phyloP scores from a whole-genome alignment of 1,140 invertebrate genomes.

The Protaetia brevitarsis region DNA sequence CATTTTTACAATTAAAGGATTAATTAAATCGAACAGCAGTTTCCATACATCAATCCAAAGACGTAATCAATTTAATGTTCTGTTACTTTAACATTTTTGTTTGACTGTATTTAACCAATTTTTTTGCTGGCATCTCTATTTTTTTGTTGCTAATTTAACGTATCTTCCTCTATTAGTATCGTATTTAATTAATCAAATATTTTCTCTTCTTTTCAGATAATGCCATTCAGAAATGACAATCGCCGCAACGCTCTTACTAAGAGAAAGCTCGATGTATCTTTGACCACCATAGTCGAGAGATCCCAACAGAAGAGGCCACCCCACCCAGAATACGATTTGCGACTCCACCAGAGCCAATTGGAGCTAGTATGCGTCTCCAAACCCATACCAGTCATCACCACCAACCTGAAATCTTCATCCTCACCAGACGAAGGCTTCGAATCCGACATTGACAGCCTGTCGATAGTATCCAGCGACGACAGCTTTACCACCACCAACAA shows the following conservation, averaged over 20 bases:
- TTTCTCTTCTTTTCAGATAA: conserved; percentile 42
- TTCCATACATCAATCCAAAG: no score
- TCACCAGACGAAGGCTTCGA: conserved; percentile 49
- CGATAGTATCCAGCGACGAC: conserved; percentile 45
- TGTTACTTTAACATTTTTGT: no score
- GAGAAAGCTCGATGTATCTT: conserved; percentile 38
- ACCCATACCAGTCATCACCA: conserved; percentile 20
- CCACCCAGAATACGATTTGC: conserved; percentile 40
- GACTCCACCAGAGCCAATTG: conserved; percentile 36
- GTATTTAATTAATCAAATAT: neutral
- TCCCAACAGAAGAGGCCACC: conserved; percentile 36
- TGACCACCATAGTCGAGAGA: conserved; percentile 44
- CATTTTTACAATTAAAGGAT: no score
- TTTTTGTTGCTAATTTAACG: no score
- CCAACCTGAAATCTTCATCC: conserved; percentile 21
- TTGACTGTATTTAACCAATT: no score
- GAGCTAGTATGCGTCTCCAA: conserved; percentile 34
- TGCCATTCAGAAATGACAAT: conserved; percentile 42
- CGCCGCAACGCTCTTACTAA: conserved; percentile 39
- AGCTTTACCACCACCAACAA: conserved; percentile 32
- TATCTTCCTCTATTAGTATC: no score
- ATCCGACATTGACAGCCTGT: conserved; percentile 48
- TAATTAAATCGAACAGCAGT: no score
- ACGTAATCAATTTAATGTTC: no score
- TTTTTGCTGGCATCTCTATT: no score